Evolutionary conservation across 1,140 invertebrate species (phyloP).

Genomic region (Drosophila pallidifrons): DNA sequence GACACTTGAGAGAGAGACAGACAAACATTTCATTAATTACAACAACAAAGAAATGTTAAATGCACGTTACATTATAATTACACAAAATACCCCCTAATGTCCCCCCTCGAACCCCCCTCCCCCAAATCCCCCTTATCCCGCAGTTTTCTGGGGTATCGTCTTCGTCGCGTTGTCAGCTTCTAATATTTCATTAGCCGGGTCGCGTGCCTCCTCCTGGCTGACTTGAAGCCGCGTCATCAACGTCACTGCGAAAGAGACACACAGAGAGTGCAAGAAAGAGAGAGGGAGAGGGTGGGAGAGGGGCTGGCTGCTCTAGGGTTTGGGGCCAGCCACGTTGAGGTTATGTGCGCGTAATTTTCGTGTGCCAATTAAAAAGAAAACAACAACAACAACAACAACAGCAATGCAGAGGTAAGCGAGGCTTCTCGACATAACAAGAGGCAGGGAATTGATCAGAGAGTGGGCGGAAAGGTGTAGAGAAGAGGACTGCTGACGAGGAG

Average conservation of each 20-base stretch:
- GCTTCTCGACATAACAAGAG: conserved; percentile 9
- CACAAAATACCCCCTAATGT: conserved; percentile 17
- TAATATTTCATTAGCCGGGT: conserved; percentile 79
- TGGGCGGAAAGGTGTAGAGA: neutral
- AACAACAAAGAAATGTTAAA: conserved; percentile 37
- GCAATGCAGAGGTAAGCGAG: neutral
- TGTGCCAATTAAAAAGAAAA: conserved; percentile 73
- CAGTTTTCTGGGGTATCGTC: conserved; percentile 52
- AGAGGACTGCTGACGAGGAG: neutral
- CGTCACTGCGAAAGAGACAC: conserved; percentile 8
- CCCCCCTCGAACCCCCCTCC: neutral
- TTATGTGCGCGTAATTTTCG: conserved; percentile 79
- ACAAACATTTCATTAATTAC: conserved; percentile 52
- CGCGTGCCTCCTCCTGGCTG: conserved; percentile 36
- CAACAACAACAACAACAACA: conserved; percentile 14
- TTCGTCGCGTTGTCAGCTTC: conserved; percentile 70
- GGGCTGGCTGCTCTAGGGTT: conserved; percentile 15
- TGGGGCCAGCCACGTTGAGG: conserved; percentile 62
- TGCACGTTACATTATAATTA: conserved; percentile 78
- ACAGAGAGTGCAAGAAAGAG: neutral
- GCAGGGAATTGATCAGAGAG: neutral
- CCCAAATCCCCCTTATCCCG: neutral
- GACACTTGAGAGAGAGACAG: conserved; percentile 12
- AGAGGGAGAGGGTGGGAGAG: neutral
- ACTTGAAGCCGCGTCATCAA: conserved; percentile 33